Evolutionary conservation across 2,888 invertebrate genomes (phyloP), one percentile per base, ranked within the genome.

Genomic region (Syritta pipiens): DNA sequence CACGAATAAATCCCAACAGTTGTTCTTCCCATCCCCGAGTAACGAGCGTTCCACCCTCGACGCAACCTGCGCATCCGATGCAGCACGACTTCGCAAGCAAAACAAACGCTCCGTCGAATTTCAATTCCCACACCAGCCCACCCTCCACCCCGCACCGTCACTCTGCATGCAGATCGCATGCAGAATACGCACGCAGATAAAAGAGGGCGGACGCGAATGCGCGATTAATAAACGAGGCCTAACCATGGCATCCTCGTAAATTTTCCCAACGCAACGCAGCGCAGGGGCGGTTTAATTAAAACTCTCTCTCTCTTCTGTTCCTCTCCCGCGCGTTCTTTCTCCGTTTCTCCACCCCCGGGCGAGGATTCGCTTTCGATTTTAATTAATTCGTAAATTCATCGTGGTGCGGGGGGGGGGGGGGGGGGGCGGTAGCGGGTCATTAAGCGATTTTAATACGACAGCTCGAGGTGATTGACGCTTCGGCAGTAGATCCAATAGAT

Each of bases 241-340:
- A 59, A 46, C 65, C 65, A 53, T 57, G 62, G 9, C 46, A n/a
- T 6, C 9, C 53, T 71, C 71, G 65, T 67, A 72, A 72, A 77
- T 68, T 62, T 62, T n/a, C 37, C 14, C 37, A 53, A 49, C 32
- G 53, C 59, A 51, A 65, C 20, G 65, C 59, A 57, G 42, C 72
- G 37, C 46, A 17, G 42, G 53, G 77, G 77, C 72, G 77, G 77
- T 72, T 77, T 77, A 72, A 77, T 77, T 77, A 77, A 67, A 77
- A 71, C 17, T 37, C 17, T n/a, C n/a, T n/a, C n/a, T n/a, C n/a
- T n/a, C n/a, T n/a, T n/a, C n/a, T n/a, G 10, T 60, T 44, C 32
- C 42, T 22, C 24, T 9, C 22, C 12, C 10, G 35, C 10, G 35
- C 14, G 24, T 53, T 3, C n/a, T 35, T 12, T 37, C 32, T 14